Percentiles rank a stretch among this genome's conserved stretches.
Conservation (phyloP, 2,888 invertebrate genomes). For the Torymus tubicola region DNA sequence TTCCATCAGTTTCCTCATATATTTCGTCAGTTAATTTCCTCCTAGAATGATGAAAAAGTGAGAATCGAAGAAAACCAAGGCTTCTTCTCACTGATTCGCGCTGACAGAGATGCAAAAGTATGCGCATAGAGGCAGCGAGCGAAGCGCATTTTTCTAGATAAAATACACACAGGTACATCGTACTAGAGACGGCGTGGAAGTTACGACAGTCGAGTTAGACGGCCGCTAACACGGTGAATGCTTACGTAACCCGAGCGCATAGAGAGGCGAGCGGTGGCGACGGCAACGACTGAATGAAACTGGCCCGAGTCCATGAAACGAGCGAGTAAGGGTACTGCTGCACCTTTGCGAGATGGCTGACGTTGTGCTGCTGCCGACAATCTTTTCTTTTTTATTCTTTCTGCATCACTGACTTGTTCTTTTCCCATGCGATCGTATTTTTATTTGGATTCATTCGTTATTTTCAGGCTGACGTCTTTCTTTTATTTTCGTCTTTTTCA, state of each 20-base stretch:
- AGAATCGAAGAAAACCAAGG: too few relatives aligned
- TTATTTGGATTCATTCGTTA: too few relatives aligned
- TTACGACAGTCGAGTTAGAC: constrained; percentile 59
- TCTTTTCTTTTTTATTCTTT: too few relatives aligned
- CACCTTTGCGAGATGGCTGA: too few relatives aligned
- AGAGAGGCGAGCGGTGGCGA: constrained; percentile 3
- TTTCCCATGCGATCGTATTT: too few relatives aligned
- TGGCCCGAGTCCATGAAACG: constrained; percentile 67
- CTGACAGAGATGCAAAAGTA: too few relatives aligned
- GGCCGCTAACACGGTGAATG: constrained; percentile 43
- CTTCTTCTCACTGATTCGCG: too few relatives aligned
- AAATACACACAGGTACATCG: constrained; percentile 6
- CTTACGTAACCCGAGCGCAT: constrained; percentile 62
- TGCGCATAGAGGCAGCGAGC: too few relatives aligned
- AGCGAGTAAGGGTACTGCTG: constrained; percentile 12
- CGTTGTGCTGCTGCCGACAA: too few relatives aligned
- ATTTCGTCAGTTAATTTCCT: constrained; percentile 50
- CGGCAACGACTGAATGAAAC: constrained; percentile 68
- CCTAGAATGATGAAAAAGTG: constrained; percentile 18
- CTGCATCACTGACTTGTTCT: too few relatives aligned
- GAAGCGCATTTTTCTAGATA: not conserved
- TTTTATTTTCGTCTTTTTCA: too few relatives aligned
- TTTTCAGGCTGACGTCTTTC: too few relatives aligned
- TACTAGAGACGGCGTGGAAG: constrained; percentile 2
- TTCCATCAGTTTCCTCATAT: not conserved